Conservation (phyloP, 2,797 vertebrate genomes). For the Bufotes viridis region DNA sequence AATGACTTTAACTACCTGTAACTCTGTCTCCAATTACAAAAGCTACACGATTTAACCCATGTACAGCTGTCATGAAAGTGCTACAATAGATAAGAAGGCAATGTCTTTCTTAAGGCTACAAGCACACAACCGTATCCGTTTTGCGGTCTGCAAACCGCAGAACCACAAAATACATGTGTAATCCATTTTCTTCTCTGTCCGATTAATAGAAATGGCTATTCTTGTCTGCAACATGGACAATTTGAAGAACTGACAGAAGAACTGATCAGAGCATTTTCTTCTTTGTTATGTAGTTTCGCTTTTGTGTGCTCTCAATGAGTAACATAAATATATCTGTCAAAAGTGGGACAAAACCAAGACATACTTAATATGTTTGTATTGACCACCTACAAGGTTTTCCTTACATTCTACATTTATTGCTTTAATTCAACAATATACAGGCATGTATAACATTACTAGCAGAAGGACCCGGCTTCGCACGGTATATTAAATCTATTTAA, state of each 20-base stretch:
- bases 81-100: conserved; percentile 27
- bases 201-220: too few relatives aligned
- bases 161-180: too few relatives aligned
- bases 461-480: too few relatives aligned
- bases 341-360: neutral
- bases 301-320: neutral
- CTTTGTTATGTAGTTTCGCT: neutral
- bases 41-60: neutral
- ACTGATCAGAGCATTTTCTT: neutral
- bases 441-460: too few relatives aligned
- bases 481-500: too few relatives aligned
- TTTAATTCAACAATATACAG: neutral
- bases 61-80: neutral
- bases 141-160: too few relatives aligned
- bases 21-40: neutral
- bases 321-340: neutral
- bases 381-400: neutral
- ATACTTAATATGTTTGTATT: neutral
- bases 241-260: too few relatives aligned
- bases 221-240: too few relatives aligned
- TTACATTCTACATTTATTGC: neutral
- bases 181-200: too few relatives aligned
- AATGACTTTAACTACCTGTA: conserved; percentile 17
- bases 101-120: neutral
- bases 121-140: neutral